Evolutionary conservation across 2,888 invertebrate species (phyloP).

Genomic region (Stenichneumon culpator): DNA sequence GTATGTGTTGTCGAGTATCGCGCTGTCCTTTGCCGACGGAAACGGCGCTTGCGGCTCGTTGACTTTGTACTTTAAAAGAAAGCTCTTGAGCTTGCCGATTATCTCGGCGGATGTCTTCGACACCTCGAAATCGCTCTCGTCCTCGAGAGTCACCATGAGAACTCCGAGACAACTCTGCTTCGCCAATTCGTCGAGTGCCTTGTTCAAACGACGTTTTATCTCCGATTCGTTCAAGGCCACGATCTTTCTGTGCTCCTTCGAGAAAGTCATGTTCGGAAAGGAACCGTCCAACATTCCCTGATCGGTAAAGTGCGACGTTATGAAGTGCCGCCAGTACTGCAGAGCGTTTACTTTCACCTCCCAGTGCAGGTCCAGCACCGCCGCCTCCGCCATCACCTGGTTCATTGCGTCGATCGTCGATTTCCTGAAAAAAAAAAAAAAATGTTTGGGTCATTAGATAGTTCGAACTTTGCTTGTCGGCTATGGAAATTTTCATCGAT

Average conservation of each 20-base stretch:
- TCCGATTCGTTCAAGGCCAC: conserved; percentile 90
- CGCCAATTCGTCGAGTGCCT: conserved; percentile 90
- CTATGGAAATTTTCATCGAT: not conserved
- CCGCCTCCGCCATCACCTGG: conserved; percentile 89
- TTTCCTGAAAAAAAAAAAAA: conserved; percentile 73
- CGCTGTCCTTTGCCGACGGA: conserved; percentile 77
- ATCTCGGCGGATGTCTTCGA: conserved; percentile 88
- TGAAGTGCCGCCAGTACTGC: conserved; percentile 90
- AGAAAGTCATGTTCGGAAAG: conserved; percentile 93
- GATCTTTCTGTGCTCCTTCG: conserved; percentile 92
- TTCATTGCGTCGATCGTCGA: conserved; percentile 87
- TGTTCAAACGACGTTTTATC: conserved; percentile 88
- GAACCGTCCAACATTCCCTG: conserved; percentile 94
- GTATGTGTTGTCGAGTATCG: conserved; percentile 77
- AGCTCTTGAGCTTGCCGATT: conserved; percentile 86
- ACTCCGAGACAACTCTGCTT: conserved; percentile 90
- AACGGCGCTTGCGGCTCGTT: conserved; percentile 74
- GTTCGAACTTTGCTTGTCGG: not conserved
- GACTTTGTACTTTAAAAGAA: conserved; percentile 85
- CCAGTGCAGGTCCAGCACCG: conserved; percentile 92
- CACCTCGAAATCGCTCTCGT: conserved; percentile 91
- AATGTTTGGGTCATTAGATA: not conserved
- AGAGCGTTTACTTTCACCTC: conserved; percentile 92
- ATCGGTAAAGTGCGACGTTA: conserved; percentile 88
- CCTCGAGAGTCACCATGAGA: conserved; percentile 88